Conservation (phyloP, 2,797 vertebrate species). For the Channa striata region DNA sequence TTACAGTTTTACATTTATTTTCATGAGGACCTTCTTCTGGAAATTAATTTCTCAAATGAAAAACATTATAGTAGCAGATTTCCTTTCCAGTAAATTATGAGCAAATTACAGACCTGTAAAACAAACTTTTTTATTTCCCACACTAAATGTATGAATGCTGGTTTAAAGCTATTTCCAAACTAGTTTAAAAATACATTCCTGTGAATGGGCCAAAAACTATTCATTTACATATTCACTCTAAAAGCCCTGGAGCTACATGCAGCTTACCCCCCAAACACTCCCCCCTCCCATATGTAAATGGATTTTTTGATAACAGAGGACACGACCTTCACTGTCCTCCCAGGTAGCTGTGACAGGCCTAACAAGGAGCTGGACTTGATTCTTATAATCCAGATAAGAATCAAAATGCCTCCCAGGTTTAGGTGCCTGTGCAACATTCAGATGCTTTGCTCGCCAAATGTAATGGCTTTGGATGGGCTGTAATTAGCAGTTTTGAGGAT, state of each 20-base stretch:
- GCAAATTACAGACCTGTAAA: constrained; percentile 6
- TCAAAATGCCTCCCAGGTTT: constrained; percentile 32
- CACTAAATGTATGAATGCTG: not conserved
- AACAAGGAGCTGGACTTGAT: constrained; percentile 23
- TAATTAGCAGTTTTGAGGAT: constrained; percentile 23
- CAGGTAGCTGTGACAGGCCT: not conserved
- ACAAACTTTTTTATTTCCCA: constrained; percentile 4
- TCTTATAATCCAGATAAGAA: constrained; percentile 37
- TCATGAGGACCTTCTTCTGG: no score
- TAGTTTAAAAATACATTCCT: not conserved
- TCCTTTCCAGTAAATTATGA: not conserved
- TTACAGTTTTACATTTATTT: no score
- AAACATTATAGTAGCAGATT: no score
- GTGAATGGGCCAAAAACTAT: no score
- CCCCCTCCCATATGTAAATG: no score
- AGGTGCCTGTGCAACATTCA: constrained; percentile 23
- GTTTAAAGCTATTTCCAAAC: not conserved
- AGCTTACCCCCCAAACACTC: no score
- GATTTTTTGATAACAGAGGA: no score
- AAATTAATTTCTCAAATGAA: no score
- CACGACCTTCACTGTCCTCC: not conserved
- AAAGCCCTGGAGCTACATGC: no score
- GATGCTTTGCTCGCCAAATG: constrained; percentile 14
- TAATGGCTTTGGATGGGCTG: not conserved
- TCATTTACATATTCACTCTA: no score